These are phyloP conservation scores for Callosobruchus maculatus DNA, from an alignment of 2,888 invertebrate genomes.

Conservation along the genomic window DNA sequence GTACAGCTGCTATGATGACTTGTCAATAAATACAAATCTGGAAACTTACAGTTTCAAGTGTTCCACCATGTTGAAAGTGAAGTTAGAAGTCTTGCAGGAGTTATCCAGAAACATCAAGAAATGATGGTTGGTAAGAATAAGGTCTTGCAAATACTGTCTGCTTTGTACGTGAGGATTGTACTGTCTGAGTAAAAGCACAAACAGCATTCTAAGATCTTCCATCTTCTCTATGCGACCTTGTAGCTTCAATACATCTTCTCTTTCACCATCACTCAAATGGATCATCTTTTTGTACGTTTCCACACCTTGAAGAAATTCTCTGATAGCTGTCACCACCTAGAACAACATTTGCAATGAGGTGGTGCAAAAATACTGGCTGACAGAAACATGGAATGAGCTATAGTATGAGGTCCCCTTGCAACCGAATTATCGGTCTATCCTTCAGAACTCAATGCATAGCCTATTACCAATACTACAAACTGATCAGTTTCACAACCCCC, in stretches of 20 bases:
- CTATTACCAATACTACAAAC: too few species aligned
- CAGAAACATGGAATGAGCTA: too few species aligned
- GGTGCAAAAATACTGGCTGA: too few species aligned
- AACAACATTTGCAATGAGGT: conserved; percentile 4
- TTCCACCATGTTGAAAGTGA: conserved; percentile 54
- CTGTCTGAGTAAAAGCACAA: conserved; percentile 66
- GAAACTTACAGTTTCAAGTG: conserved; percentile 72
- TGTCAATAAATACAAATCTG: too few species aligned
- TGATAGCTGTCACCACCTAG: conserved; percentile 69
- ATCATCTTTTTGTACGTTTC: conserved; percentile 64
- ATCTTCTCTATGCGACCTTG: conserved; percentile 62
- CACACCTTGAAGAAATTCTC: conserved; percentile 70
- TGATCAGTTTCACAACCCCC: too few species aligned
- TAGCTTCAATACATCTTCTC: conserved; percentile 52
- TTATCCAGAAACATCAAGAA: conserved; percentile 66
- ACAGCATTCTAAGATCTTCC: conserved; percentile 65
- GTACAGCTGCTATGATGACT: too few species aligned
- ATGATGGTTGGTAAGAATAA: conserved; percentile 76
- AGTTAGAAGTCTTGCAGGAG: conserved; percentile 45
- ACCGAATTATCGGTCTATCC: too few species aligned
- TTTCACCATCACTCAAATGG: conserved; percentile 57
- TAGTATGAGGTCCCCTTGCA: too few species aligned
- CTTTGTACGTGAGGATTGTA: conserved; percentile 69
- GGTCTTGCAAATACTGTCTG: conserved; percentile 71
- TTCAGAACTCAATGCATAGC: too few species aligned